phyloP scores from a whole-genome alignment of 2,113 vertebrate species.

The Gobius niger region DNA sequence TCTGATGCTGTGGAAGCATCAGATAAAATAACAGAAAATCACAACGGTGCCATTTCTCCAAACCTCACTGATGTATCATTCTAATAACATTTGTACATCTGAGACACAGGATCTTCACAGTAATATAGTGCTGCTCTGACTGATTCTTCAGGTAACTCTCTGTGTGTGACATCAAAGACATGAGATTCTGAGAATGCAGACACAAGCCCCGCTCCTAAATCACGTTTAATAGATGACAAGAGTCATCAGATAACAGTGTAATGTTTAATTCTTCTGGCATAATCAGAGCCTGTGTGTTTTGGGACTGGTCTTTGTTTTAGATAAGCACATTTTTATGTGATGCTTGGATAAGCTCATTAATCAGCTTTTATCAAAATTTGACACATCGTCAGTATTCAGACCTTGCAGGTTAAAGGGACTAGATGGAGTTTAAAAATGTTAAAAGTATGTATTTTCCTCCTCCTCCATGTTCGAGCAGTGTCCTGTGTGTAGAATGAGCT shows the following conservation, averaged over 20 bases:
- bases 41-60: conserved; percentile 10
- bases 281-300: background rate
- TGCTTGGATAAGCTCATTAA: background rate
- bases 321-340: background rate
- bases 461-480: too few species aligned
- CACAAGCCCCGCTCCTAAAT: background rate
- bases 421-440: too few species aligned
- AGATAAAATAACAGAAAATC: conserved; percentile 38
- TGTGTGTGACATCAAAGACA: background rate
- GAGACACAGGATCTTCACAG: background rate
- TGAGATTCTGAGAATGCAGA: background rate
- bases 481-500: too few species aligned
- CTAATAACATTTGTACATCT: conserved; percentile 5
- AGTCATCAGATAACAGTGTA: background rate
- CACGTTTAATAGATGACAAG: background rate
- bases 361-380: too few species aligned
- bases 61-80: background rate
- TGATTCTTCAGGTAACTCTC: background rate
- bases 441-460: too few species aligned
- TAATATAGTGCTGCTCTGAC: background rate
- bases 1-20: conserved; percentile 37
- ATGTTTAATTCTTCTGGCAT: background rate
- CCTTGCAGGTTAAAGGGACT: too few species aligned
- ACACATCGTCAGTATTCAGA: too few species aligned
- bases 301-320: background rate